Base-by-base conservation (phyloP, 2,888 invertebrate species). In the Pristionchus arcanus region DNA sequence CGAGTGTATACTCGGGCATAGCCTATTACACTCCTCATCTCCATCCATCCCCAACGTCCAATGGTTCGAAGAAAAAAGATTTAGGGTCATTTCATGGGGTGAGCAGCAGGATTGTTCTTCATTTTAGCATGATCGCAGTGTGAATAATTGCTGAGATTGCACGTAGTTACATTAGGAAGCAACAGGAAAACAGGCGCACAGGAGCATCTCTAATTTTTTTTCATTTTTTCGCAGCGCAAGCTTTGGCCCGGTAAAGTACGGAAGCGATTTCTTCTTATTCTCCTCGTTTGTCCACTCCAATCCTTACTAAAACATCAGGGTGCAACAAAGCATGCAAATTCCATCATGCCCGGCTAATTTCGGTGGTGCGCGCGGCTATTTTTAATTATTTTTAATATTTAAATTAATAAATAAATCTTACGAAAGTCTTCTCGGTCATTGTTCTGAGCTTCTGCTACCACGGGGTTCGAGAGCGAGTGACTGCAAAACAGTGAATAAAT, bases 401-500 rank as follows among this genome's bases (percentile, higher is more conserved):
- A n/a, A n/a, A 63, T 25, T 25, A 63, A 63, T n/a, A 25, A 63
- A 55, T 71, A 31, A 71, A 77, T 49, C 81, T 49, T 21, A 81
- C 81, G 81, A 81, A 81, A 81, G 81, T 81, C 28, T 81, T 81
- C 19, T 81, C 81, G 81, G 81, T 53, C 81, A 81, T 81, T 34
- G 49, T 81, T 25, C 25, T 81, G 49, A 9, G 16, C 5, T 25
- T 3, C 37, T 21, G 37, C 42, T 81, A 53, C 74, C 81, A n/a
- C 81, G 81, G 5, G 42, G 81, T 49, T 81, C 49, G 42, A 81
- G 49, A n/a, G 42, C 28, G 42, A 81, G 49, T 28, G n/a, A 28
- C 81, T 81, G 81, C 49, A 81, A 81, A 81, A 77, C 77, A 77
- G 25, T n/a, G 77, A 77, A 77, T 77, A 77, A 71, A 77, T 77